These are phyloP conservation scores for Sebastes taczanowskii DNA, from an alignment of 2,797 vertebrate species.

Conservation along the genomic window DNA sequence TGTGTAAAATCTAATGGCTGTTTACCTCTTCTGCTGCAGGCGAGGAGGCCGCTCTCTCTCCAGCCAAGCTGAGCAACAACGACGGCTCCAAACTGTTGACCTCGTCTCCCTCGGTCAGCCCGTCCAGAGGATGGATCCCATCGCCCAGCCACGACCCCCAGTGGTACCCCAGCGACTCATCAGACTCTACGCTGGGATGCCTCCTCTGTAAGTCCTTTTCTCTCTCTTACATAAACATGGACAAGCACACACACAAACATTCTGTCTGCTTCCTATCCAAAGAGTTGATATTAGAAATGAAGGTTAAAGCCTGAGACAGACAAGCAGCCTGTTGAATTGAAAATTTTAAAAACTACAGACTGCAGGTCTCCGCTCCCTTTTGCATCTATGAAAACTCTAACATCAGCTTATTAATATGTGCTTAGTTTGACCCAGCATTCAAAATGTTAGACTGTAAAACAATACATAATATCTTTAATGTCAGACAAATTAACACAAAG, in stretches of 20 bases:
- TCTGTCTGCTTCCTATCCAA: background rate
- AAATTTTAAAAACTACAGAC: background rate
- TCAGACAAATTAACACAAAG: background rate
- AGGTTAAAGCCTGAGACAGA: background rate
- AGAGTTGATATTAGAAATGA: background rate
- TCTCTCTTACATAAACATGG: background rate
- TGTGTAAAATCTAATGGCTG: background rate
- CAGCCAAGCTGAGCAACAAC: conserved; percentile 91
- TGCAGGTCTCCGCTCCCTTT: background rate
- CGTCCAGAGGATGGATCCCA: conserved; percentile 94
- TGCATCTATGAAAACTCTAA: background rate
- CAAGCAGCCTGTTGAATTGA: background rate
- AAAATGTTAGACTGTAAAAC: background rate
- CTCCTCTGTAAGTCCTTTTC: conserved; percentile 89
- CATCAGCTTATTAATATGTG: background rate
- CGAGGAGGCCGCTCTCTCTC: conserved; percentile 92
- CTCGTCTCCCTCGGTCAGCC: conserved; percentile 91
- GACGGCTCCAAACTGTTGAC: conserved; percentile 93
- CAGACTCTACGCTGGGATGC: conserved; percentile 94
- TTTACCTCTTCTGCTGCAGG: conserved; percentile 72
- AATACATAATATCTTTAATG: background rate
- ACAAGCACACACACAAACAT: background rate
- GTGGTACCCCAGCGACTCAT: conserved; percentile 98
- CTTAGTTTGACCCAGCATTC: background rate
- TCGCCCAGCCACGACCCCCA: conserved; percentile 98